Evolutionary conservation across 2,888 invertebrate genomes (phyloP).

Genomic region (Acanthosoma haemorrhoidale): DNA sequence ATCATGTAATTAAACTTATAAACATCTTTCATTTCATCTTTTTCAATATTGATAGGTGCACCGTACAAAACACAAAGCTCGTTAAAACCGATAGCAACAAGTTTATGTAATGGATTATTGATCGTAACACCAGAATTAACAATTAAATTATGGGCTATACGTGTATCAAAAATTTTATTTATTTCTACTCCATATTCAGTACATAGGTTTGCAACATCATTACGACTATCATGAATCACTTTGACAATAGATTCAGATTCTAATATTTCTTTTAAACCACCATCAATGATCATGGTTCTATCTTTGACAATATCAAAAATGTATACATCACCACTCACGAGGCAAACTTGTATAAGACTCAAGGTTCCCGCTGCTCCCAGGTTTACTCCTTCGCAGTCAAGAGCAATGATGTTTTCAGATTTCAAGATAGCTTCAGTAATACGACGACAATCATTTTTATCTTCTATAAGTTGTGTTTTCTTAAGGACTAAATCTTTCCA

Average conservation of each 20-base stretch:
- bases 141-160: not conserved
- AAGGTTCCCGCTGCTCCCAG: not conserved
- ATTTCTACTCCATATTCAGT: not conserved
- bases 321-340: not conserved
- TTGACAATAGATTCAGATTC: constrained; percentile 1
- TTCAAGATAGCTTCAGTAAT: not conserved
- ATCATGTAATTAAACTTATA: not conserved
- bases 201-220: constrained; percentile 9
- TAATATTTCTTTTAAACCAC: not conserved
- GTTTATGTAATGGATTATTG: not conserved
- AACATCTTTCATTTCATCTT: constrained; percentile 1
- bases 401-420: not conserved
- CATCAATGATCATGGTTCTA: not conserved
- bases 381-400: constrained; percentile 9
- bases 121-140: not conserved
- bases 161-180: constrained; percentile 3
- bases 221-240: constrained; percentile 15
- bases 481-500: not conserved
- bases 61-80: not conserved
- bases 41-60: not conserved
- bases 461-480: not conserved
- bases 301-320: not conserved
- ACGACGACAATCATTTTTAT: not conserved
- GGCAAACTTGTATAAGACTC: not conserved
- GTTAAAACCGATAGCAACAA: not conserved